These are phyloP conservation scores for Salvelinus namaycush DNA, from an alignment of 2,113 vertebrate genomes.

Conservation along the genomic window DNA sequence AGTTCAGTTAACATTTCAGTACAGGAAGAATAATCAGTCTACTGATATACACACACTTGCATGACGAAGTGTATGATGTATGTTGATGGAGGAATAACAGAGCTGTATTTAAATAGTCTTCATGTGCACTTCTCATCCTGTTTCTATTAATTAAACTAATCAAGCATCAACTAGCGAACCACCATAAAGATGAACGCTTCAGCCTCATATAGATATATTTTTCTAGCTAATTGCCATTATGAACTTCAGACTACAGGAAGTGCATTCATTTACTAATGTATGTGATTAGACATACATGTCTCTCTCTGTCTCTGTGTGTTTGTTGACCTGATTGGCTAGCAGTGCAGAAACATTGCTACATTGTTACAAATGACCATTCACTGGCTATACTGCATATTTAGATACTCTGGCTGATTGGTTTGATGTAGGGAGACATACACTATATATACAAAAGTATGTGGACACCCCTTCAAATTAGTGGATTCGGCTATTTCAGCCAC, in stretches of 20 bases:
- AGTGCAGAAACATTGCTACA: constrained; percentile 47
- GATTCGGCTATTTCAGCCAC: too few species aligned
- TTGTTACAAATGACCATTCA: constrained; percentile 17
- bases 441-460: too few species aligned
- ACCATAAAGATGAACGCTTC: constrained; percentile 30
- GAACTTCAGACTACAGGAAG: constrained; percentile 31
- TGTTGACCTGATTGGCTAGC: constrained; percentile 38
- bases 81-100: not conserved
- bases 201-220: constrained; percentile 24
- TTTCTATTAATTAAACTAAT: not conserved
- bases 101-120: not conserved
- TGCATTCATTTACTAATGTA: constrained; percentile 23
- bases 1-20: not conserved
- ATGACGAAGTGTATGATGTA: not conserved
- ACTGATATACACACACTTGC: not conserved
- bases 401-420: constrained; percentile 43
- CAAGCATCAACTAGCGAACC: constrained; percentile 19
- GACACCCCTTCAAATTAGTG: too few species aligned
- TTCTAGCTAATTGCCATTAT: constrained; percentile 38
- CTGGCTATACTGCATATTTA: constrained; percentile 34
- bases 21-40: not conserved
- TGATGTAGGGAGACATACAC: constrained; percentile 39
- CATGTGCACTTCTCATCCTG: not conserved
- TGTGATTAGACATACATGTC: not conserved
- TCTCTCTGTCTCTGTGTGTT: not conserved